phyloP scores from a whole-genome alignment of 2,113 vertebrate genomes.

The Turnix velox region DNA sequence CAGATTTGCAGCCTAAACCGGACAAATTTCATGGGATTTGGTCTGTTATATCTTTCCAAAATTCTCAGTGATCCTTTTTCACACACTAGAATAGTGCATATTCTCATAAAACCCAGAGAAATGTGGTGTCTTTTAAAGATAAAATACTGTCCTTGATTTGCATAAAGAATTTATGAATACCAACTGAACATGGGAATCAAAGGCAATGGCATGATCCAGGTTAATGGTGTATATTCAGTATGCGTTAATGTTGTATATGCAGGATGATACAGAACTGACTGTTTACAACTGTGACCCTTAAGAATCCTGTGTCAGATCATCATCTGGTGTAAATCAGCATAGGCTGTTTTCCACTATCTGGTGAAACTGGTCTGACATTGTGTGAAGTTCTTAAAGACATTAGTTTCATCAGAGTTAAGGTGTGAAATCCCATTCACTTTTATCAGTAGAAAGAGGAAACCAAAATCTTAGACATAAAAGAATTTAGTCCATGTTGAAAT shows the following conservation, averaged over 20 bases:
- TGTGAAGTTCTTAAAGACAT: neutral
- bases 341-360: neutral
- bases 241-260: neutral
- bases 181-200: conserved; percentile 17
- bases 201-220: neutral
- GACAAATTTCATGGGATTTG: conserved; percentile 32
- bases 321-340: neutral
- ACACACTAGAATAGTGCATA: neutral
- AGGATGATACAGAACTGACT: neutral
- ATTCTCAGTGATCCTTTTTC: conserved; percentile 56
- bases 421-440: neutral
- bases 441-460: neutral
- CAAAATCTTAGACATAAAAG: neutral
- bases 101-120: conserved; percentile 49
- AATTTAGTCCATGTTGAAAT: neutral
- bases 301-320: neutral
- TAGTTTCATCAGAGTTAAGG: neutral
- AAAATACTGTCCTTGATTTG: conserved; percentile 64
- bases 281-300: neutral
- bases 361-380: neutral
- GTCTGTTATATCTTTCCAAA: conserved; percentile 28
- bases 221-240: neutral
- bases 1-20: conserved; percentile 34
- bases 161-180: conserved; percentile 56
- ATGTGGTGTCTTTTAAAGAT: conserved; percentile 59